A percentile compares a stretch with the other conserved stretches of the same genome.
Conservation (phyloP, 2,797 vertebrate genomes). For the Taenioides sp. region DNA sequence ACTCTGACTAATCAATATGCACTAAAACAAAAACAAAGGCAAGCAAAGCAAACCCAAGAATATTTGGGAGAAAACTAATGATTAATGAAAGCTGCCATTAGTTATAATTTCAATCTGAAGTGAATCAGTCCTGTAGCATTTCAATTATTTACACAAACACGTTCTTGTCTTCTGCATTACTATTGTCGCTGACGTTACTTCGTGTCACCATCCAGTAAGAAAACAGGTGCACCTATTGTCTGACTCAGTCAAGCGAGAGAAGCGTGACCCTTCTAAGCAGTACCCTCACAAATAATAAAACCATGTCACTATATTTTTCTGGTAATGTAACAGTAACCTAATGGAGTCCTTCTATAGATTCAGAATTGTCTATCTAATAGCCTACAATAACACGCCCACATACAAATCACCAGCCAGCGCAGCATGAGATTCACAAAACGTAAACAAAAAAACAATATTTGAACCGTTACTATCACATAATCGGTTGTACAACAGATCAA, state of each 20-base stretch:
- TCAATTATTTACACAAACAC: not conserved
- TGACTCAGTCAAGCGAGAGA: constrained; percentile 32
- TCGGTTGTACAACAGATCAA: not conserved
- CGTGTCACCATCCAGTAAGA: constrained; percentile 37
- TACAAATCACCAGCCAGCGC: constrained; percentile 26
- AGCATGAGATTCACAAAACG: constrained; percentile 36
- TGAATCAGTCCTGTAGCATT: not conserved
- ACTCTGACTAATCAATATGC: constrained; percentile 18
- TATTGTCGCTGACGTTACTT: constrained; percentile 35
- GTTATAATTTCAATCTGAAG: not conserved
- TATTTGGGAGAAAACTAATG: not conserved
- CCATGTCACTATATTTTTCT: not conserved
- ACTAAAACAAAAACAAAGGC: constrained; percentile 45
- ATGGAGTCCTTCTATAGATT: constrained; percentile 11
- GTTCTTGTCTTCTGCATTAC: constrained; percentile 19
- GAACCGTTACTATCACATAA: not conserved
- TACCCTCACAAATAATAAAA: constrained; percentile 2
- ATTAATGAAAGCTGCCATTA: not conserved
- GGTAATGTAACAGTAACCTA: not conserved
- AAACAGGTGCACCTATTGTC: constrained; percentile 72
- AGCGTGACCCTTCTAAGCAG: not conserved
- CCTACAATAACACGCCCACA: constrained; percentile 1
- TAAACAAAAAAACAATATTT: constrained; percentile 41
- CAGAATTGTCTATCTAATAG: too few species aligned
- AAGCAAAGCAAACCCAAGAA: not conserved